Percentiles rank a stretch among this genome's conserved stretches.
Evolutionary conservation across 2,797 vertebrate genomes (phyloP).

Genomic region (Hyperoplus immaculatus): DNA sequence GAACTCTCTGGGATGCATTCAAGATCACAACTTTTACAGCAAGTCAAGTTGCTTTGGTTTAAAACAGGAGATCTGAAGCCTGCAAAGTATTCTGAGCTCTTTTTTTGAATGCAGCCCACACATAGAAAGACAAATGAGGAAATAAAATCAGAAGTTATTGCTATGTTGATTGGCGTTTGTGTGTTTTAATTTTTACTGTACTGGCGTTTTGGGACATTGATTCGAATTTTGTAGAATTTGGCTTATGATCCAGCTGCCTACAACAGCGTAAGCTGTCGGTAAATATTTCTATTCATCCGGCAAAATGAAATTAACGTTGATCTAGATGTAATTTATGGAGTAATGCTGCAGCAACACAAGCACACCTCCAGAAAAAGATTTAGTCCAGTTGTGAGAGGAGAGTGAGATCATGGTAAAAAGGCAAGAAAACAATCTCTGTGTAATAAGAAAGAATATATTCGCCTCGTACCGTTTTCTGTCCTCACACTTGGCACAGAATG

Average conservation of each 20-base stretch:
- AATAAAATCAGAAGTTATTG: constrained; percentile 68
- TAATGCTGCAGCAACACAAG: constrained; percentile 36
- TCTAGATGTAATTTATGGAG: constrained; percentile 32
- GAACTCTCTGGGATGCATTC: constrained; percentile 62
- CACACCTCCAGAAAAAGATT: not conserved
- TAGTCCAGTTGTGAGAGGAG: constrained; percentile 19
- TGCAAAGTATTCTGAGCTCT: constrained; percentile 27
- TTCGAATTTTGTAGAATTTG: constrained; percentile 50
- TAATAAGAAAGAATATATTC: constrained; percentile 2
- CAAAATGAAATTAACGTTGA: constrained; percentile 18
- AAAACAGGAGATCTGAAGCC: constrained; percentile 46
- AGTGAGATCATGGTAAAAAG: constrained; percentile 37
- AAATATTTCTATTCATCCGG: constrained; percentile 33
- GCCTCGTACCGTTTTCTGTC: constrained; percentile 8
- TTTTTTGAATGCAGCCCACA: constrained; percentile 38
- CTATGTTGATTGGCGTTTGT: constrained; percentile 54
- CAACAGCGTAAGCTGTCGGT: constrained; percentile 38
- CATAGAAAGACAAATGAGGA: constrained; percentile 18
- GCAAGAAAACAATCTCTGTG: constrained; percentile 47
- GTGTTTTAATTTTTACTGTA: constrained; percentile 16
- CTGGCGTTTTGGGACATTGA: constrained; percentile 19
- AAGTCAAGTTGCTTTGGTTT: constrained; percentile 68
- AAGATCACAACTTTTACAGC: constrained; percentile 52
- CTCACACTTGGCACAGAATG: constrained; percentile 63
- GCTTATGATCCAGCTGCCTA: constrained; percentile 66